Evolutionary conservation across 2,797 vertebrate species (phyloP).

Genomic region (Echeneis naucrates): DNA sequence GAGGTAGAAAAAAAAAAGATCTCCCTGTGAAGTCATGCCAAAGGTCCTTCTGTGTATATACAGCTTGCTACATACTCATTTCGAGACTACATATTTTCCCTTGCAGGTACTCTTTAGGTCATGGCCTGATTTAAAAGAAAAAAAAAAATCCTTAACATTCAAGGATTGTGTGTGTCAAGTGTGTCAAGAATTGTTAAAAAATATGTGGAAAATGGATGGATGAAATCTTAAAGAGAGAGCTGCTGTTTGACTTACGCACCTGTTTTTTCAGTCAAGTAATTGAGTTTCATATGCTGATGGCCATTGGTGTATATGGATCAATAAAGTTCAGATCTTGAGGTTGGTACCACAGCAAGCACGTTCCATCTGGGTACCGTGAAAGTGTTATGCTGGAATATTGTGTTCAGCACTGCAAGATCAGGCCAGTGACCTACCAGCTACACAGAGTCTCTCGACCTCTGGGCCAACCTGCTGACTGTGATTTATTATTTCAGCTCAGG

Average conservation of each 20-base stretch:
- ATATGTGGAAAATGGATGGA: conserved; percentile 25
- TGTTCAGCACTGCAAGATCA: conserved; percentile 35
- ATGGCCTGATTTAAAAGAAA: conserved; percentile 11
- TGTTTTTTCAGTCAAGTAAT: conserved; percentile 33
- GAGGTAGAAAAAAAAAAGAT: conserved; percentile 59
- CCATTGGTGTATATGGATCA: conserved; percentile 12
- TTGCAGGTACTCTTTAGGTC: conserved; percentile 10
- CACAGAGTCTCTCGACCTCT: conserved; percentile 33
- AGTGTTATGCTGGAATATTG: conserved; percentile 17
- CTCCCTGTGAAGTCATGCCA: conserved; percentile 37
- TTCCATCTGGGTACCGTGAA: conserved; percentile 4
- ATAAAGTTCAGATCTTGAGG: conserved; percentile 25
- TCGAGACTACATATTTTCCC: conserved; percentile 29
- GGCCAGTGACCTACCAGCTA: conserved; percentile 37
- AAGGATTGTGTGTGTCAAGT: no score
- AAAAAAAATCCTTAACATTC: no score
- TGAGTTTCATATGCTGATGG: conserved; percentile 28
- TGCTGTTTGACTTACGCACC: conserved; percentile 36
- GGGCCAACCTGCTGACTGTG: conserved; percentile 48
- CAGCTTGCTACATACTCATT: conserved; percentile 17
- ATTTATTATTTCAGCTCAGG: conserved; percentile 67
- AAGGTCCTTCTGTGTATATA: conserved; percentile 38
- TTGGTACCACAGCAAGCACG: conserved; percentile 24
- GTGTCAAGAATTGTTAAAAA: conserved; percentile 31
- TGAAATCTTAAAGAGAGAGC: conserved; percentile 19